Evolutionary conservation across 2,888 invertebrate species (phyloP).

Genomic region (Drosophila anomalata): DNA sequence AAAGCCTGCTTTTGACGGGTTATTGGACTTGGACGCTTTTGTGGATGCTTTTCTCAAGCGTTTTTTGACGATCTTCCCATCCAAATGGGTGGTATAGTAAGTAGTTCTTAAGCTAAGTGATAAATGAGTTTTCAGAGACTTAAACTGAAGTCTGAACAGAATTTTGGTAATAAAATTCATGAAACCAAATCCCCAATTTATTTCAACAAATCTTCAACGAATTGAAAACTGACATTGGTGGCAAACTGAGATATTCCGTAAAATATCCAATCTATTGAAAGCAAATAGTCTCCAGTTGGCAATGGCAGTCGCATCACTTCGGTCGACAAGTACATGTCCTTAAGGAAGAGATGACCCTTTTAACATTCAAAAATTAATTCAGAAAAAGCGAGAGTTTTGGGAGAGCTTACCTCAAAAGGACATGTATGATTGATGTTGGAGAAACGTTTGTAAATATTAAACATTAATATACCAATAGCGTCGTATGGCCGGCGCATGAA

Average conservation of each 20-base stretch:
- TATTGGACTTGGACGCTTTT: conserved; percentile 18
- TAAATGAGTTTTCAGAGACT: background rate
- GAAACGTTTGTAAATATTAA: conserved; percentile 15
- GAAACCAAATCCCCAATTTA: background rate
- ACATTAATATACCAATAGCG: conserved; percentile 27
- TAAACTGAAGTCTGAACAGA: too few relatives aligned
- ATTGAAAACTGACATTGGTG: conserved; percentile 42
- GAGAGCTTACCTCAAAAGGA: conserved; percentile 11
- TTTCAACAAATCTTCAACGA: conserved; percentile 30
- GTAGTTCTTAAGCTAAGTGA: background rate
- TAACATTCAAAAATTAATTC: background rate
- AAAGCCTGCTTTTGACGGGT: conserved; percentile 48
- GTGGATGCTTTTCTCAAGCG: conserved; percentile 11
- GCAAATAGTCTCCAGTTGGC: conserved; percentile 43
- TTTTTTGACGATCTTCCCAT: too few relatives aligned
- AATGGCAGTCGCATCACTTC: conserved; percentile 19
- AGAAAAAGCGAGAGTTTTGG: background rate
- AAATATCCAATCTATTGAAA: conserved; percentile 43
- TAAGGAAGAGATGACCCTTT: conserved; percentile 34
- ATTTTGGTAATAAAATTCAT: too few relatives aligned
- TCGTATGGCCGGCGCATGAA: conserved; percentile 28
- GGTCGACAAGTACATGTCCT: conserved; percentile 14
- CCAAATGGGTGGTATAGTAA: background rate
- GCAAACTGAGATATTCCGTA: conserved; percentile 28
- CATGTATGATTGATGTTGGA: conserved; percentile 51